A percentile compares a stretch with the other conserved stretches of the same genome.
phyloP scores from a whole-genome alignment of 2,888 invertebrate species.

The Trachelus troglodyta region DNA sequence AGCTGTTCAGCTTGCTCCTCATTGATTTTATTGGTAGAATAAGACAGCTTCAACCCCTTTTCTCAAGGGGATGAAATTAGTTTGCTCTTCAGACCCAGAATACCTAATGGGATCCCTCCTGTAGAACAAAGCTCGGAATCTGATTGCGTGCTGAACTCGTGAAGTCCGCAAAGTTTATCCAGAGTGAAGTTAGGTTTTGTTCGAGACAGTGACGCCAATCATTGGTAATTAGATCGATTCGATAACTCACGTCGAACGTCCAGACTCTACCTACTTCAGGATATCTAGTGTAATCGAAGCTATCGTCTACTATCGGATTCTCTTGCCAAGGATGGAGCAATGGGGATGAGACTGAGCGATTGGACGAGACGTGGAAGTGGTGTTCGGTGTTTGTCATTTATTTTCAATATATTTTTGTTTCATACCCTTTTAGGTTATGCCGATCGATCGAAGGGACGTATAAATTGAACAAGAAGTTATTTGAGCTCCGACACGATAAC shows the following conservation, averaged over 20 bases:
- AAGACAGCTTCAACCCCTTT: neutral
- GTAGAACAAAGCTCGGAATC: neutral
- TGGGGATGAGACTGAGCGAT: neutral
- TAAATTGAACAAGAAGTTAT: neutral
- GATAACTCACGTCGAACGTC: neutral
- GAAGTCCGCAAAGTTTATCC: neutral
- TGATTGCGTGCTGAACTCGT: neutral
- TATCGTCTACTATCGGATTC: neutral
- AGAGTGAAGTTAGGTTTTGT: neutral
- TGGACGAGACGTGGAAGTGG: neutral
- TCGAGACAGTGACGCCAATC: neutral
- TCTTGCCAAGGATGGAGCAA: neutral
- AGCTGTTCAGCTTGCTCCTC: neutral
- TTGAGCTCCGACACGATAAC: neutral
- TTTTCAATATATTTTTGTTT: neutral
- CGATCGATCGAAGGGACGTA: neutral
- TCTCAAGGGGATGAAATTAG: neutral
- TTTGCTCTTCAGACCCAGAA: neutral
- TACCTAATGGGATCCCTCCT: neutral
- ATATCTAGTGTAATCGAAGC: neutral
- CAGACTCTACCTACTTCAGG: neutral
- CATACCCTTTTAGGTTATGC: neutral
- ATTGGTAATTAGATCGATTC: conserved; percentile 2
- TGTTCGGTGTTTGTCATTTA: neutral
- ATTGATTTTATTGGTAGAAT: neutral